Conservation (phyloP, 2,888 invertebrate genomes). For the Ichneumoninae sp. region DNA sequence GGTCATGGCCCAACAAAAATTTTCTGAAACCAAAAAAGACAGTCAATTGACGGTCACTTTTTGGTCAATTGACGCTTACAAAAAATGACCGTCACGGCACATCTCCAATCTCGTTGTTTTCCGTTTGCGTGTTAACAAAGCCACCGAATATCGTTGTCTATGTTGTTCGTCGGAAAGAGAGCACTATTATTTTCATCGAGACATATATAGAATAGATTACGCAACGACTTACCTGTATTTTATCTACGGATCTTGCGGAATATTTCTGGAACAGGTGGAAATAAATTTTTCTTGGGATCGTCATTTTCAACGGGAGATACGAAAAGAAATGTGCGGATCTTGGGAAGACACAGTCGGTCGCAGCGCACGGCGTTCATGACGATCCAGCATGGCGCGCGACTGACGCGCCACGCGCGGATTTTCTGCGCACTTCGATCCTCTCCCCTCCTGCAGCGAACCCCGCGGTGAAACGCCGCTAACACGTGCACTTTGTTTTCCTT, state of each 20-base stretch:
- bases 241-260: neutral
- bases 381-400: neutral
- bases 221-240: neutral
- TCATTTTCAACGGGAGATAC: neutral
- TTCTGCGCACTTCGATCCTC: neutral
- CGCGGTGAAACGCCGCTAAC: neutral
- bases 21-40: no score
- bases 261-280: neutral
- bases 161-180: neutral
- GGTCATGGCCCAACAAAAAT: no score
- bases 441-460: neutral
- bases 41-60: no score
- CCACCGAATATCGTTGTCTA: no score
- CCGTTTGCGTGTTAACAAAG: no score
- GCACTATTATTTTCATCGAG: neutral
- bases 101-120: no score
- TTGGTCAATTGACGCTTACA: no score
- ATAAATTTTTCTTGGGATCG: neutral
- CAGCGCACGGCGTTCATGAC: neutral
- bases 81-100: no score
- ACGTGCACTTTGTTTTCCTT: constrained; percentile 3
- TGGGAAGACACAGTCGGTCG: neutral
- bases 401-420: neutral
- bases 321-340: neutral
- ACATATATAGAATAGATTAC: neutral